phyloP scores from a whole-genome alignment of 1,140 invertebrate species.

The Physella acuta region DNA sequence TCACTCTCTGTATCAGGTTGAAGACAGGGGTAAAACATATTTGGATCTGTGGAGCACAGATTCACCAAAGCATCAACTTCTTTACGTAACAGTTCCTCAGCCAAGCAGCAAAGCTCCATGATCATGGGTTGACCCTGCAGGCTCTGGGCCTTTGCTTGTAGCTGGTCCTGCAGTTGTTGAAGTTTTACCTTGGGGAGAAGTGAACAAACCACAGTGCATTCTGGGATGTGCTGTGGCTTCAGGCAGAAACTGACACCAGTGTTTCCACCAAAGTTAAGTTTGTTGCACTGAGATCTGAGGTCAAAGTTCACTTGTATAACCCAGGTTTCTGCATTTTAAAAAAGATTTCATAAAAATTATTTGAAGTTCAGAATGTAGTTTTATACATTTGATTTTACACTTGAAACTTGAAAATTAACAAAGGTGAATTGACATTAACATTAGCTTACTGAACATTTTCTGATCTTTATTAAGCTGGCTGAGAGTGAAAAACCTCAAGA shows the following conservation, averaged over 20 bases:
- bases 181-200: neutral
- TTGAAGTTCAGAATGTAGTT: too few species aligned
- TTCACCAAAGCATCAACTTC: neutral
- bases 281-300: neutral
- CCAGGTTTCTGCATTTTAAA: neutral
- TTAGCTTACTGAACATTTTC: neutral
- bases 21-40: too few species aligned
- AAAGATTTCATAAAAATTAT: too few species aligned
- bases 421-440: neutral
- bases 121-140: conserved; percentile 8
- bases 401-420: neutral
- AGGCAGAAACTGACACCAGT: too few species aligned
- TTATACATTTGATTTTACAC: too few species aligned
- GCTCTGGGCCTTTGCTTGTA: neutral
- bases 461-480: too few species aligned
- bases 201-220: neutral
- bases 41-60: too few species aligned
- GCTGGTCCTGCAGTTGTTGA: neutral
- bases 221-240: neutral
- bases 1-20: too few species aligned
- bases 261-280: neutral
- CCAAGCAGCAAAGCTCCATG: conserved; percentile 2
- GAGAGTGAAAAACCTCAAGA: neutral
- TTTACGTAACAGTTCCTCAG: neutral
- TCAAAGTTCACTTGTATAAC: neutral